Base-by-base conservation (phyloP, 2,797 vertebrate genomes). In the Pseudomugil tenellus region DNA sequence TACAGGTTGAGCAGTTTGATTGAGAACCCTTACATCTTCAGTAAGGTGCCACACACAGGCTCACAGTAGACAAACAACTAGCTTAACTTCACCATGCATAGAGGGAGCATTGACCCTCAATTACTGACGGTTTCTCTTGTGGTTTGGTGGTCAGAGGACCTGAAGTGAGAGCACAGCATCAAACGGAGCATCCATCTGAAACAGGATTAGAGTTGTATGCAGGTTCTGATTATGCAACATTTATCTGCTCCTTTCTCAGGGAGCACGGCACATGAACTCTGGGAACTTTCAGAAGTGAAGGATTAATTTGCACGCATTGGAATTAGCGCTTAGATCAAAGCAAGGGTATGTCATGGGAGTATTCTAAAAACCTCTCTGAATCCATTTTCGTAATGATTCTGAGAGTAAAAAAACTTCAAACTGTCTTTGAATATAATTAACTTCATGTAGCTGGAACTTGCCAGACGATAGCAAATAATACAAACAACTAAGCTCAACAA, bases 241-340 rank as follows among this genome's bases (percentile, higher is more conserved):
- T 85, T 88, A 91, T 90, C 86, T 83, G 77, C 79, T 83, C 81
- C 79, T 74, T 83, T 85, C 84, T 81, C 72, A 10, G 62, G 80
- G 87, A 84, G 86, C 84, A 79, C 14, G 61, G 74, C 80, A 71
- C 82, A 84, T 83, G 86, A 92, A 91, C 90, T 88, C 58, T 2
- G 85, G 72, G 81, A 90, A 90, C 87, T 90, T 87, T 87, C 76
- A 75, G 72, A 84, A 84, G 85, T 77, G 76, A 77, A 81, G 89
- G 90, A 92, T 92, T 92, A 84, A 91, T 92, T 90, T 84, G 84
- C 89, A 87, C 83, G 72, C 90, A 49, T 80, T 78, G 76, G 90
- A 92, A 92, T 92, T 91, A 90, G 84, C 11, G 37, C 72, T 51
- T 46, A 89, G 88, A 93, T 94, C 91, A 93, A 93, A 94, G 90